Base-by-base conservation (phyloP, 2,888 invertebrate genomes). In the Brassicogethes aeneus region DNA sequence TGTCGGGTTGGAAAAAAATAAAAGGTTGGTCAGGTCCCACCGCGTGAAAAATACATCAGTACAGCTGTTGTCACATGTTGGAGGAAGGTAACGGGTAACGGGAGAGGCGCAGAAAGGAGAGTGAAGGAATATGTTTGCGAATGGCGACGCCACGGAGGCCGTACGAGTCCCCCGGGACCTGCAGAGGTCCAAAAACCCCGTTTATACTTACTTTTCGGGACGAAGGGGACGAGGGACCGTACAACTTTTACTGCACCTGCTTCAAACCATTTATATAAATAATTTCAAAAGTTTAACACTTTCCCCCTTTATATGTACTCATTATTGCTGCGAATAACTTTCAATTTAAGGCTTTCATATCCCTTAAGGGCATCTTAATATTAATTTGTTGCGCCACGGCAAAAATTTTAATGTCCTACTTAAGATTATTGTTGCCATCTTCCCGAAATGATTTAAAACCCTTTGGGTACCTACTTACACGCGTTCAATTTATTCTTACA, bases 81-180 rank as follows among this genome's bases (percentile, higher is more conserved):
- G 57, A 50, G 43, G 47, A n/a, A n/a, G n/a, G n/a, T n/a, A n/a
- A n/a, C n/a, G n/a, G n/a, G n/a, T n/a, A 16, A 16, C 40, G 48
- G 40, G 44, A 48, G 43, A 54, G 53, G 56, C 56, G 60, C 50
- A 51, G 58, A 61, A 58, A 61, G 57, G 57, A 54, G 55, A 53
- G 59, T 56, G n/a, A n/a, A n/a, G n/a, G n/a, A n/a, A 61, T 55
- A 57, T 62, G 62, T 63, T 62, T 62, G 62, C 61, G 60, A 63
- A 64, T 61, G 54, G 57, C 60, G 61, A 56, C 62, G 64, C 61
- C 64, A 62, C 57, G 63, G 55, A 57, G 60, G 54, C 56, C 56
- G 53, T 62, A 64, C 58, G 60, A 58, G 56, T 61, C 64, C 58
- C 63, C 37, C 34, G 64, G 54, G 59, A 47, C 42, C 32, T 41